phyloP scores from a whole-genome alignment of 92 coral and sea anemone species.

The Ricordea florida region DNA sequence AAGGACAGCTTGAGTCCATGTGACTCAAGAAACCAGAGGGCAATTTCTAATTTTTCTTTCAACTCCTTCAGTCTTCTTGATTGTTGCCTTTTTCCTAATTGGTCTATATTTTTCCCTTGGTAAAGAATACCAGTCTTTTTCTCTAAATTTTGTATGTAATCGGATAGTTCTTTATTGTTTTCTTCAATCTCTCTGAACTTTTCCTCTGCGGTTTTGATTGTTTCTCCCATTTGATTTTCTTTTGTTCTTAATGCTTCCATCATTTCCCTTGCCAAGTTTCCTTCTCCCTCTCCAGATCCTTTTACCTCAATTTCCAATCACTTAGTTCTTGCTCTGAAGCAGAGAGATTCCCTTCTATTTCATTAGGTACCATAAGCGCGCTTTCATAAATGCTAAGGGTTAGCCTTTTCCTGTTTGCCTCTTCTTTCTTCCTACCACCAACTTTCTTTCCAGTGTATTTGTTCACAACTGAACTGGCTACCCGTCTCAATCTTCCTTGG shows the following conservation, averaged over 20 bases:
- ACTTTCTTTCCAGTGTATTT: conserved; percentile 6
- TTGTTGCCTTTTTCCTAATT: not conserved
- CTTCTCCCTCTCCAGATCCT: conserved; percentile 31
- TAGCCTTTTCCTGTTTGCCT: conserved; percentile 2
- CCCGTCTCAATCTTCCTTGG: conserved; percentile 30
- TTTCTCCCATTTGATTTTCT: conserved; percentile 17
- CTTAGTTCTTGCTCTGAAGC: conserved; percentile 29
- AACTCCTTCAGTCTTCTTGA: conserved; percentile 1
- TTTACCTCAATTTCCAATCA: conserved; percentile 45
- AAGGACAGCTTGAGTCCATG: conserved; percentile 2
- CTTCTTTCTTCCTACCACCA: conserved; percentile 1
- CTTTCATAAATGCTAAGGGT: conserved; percentile 23
- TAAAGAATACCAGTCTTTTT: not conserved
- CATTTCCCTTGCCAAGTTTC: conserved; percentile 12
- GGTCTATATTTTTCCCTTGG: not conserved
- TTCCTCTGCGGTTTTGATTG: conserved; percentile 6
- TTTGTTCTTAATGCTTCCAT: conserved; percentile 15
- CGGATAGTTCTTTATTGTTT: conserved; percentile 20
- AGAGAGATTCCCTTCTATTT: conserved; percentile 13
- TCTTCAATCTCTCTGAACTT: conserved; percentile 22
- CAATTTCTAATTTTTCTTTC: conserved; percentile 14
- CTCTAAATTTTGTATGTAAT: conserved; percentile 21
- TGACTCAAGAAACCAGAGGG: conserved; percentile 35
- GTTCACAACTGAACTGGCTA: conserved; percentile 12
- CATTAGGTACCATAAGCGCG: conserved; percentile 38